phyloP scores from a whole-genome alignment of 2,888 invertebrate genomes.

The Neoitamus cyanurus region DNA sequence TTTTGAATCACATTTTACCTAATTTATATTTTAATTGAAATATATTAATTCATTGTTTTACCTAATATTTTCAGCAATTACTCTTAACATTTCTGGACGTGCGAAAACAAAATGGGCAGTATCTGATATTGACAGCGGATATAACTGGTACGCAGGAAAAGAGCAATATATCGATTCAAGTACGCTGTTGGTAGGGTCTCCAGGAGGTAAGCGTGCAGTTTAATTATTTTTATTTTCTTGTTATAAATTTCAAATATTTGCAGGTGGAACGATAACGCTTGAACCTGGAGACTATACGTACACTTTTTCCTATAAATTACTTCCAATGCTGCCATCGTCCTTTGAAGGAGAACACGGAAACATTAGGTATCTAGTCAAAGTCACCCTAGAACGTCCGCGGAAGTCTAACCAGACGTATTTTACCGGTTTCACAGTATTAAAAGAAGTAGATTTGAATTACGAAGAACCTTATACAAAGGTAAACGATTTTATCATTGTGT shows the following conservation, averaged over 20 bases:
- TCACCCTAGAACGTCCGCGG: conserved; percentile 71
- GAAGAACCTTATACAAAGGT: conserved; percentile 69
- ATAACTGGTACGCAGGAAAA: conserved; percentile 57
- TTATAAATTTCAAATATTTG: conserved; percentile 11
- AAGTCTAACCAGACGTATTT: conserved; percentile 76
- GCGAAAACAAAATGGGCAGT: conserved; percentile 67
- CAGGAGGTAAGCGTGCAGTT: neutral
- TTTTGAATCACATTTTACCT: too few relatives aligned
- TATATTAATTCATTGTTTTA: too few relatives aligned
- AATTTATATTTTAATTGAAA: too few relatives aligned
- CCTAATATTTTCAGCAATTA: conserved; percentile 67
- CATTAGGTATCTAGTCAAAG: conserved; percentile 70
- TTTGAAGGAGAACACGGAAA: conserved; percentile 66
- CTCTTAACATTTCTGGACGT: conserved; percentile 65
- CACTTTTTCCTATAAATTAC: conserved; percentile 68
- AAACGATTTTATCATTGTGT: neutral
- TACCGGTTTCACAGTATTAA: conserved; percentile 81
- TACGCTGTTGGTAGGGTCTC: neutral
- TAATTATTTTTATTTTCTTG: neutral
- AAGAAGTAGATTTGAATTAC: conserved; percentile 81
- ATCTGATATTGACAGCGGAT: conserved; percentile 49
- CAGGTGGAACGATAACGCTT: conserved; percentile 59
- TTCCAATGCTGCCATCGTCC: conserved; percentile 65
- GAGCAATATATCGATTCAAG: neutral
- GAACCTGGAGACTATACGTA: conserved; percentile 67